These are phyloP conservation scores for Pseudopleuronectes americanus DNA, from an alignment of 2,797 vertebrate genomes.

Conservation along the genomic window DNA sequence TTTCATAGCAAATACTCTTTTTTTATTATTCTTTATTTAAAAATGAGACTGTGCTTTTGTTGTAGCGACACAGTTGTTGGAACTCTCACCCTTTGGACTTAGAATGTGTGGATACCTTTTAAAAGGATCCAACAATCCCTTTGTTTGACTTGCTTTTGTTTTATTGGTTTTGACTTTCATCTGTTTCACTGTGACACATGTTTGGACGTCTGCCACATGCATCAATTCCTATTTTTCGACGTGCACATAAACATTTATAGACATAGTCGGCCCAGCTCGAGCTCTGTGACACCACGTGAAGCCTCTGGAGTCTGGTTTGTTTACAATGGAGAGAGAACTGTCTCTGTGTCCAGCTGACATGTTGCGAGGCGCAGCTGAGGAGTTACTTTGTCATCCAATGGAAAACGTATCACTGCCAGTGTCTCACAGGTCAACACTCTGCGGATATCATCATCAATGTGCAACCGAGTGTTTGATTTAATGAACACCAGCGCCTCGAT, in stretches of 20 bases:
- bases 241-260: background rate
- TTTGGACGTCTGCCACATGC: background rate
- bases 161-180: background rate
- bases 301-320: background rate
- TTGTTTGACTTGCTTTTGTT: background rate
- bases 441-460: conserved; percentile 57
- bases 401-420: conserved; percentile 45
- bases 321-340: background rate
- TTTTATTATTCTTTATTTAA: too few species aligned
- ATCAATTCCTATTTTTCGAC: too few species aligned
- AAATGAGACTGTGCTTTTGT: background rate
- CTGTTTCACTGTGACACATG: background rate
- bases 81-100: background rate
- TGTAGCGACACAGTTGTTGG: background rate
- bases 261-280: background rate
- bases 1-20: too few species aligned
- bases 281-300: conserved; percentile 3
- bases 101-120: background rate
- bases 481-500: conserved; percentile 50
- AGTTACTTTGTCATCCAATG: conserved; percentile 38
- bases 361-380: conserved; percentile 23
- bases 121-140: background rate
- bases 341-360: conserved; percentile 12
- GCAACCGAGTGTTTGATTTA: conserved; percentile 53
- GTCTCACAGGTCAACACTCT: conserved; percentile 56